Evolutionary conservation across 2,113 vertebrate genomes (phyloP).

Genomic region (Otus sunia): DNA sequence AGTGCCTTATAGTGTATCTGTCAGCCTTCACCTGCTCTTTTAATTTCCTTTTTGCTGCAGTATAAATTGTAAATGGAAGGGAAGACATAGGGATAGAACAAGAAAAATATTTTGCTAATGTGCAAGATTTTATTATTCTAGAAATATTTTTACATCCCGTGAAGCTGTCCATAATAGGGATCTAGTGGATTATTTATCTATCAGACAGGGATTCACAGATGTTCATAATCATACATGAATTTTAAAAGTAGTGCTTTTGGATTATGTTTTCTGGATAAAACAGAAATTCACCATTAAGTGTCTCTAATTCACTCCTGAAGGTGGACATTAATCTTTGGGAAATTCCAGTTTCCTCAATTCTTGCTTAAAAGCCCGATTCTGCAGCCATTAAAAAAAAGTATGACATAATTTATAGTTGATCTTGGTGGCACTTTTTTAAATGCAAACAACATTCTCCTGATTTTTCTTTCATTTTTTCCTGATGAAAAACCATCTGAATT

Average conservation of each 20-base stretch:
- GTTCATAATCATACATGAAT: background rate
- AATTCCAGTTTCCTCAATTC: background rate
- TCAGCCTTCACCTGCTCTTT: background rate
- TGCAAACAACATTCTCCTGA: background rate
- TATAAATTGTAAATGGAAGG: background rate
- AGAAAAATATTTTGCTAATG: background rate
- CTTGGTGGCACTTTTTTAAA: background rate
- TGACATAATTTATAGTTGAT: background rate
- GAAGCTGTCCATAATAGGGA: background rate
- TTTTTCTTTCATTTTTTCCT: background rate
- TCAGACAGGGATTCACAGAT: background rate
- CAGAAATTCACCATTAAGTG: background rate
- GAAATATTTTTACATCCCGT: background rate
- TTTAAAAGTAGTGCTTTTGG: background rate
- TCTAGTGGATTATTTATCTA: background rate
- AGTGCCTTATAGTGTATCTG: background rate
- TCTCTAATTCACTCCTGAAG: background rate
- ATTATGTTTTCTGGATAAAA: background rate
- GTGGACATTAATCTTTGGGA: background rate
- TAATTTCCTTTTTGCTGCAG: background rate
- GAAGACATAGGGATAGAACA: background rate
- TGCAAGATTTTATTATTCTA: background rate
- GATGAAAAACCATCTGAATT: background rate
- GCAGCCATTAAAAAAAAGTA: background rate
- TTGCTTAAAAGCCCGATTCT: background rate